These are phyloP conservation scores for Dryadula phaetusa DNA, from an alignment of 2,888 invertebrate genomes.

Conservation along the genomic window DNA sequence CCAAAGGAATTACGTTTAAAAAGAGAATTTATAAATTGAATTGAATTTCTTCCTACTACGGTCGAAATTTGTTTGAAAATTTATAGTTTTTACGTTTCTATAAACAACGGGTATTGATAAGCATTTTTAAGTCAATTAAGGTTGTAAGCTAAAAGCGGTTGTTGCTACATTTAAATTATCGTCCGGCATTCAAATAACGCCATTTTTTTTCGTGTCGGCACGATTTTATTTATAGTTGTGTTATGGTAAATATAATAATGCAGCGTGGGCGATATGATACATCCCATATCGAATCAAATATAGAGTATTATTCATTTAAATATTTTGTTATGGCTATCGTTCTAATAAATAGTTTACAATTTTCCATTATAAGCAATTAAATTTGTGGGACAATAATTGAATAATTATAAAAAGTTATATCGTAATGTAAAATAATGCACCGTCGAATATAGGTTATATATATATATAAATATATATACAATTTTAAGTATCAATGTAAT, in stretches of 20 bases:
- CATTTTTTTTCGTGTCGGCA: constrained; percentile 83
- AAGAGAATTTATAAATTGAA: constrained; percentile 48
- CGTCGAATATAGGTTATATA: not conserved
- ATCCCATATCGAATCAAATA: constrained; percentile 55
- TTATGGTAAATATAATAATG: constrained; percentile 72
- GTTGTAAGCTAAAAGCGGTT: constrained; percentile 85
- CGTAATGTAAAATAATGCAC: not conserved
- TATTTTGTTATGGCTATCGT: constrained; percentile 57
- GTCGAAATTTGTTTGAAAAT: constrained; percentile 52
- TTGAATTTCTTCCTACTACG: constrained; percentile 51
- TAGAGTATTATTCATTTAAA: constrained; percentile 55
- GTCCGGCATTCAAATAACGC: constrained; percentile 84
- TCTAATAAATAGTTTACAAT: constrained; percentile 17
- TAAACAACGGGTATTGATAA: constrained; percentile 71
- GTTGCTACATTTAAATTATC: constrained; percentile 85
- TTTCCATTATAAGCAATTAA: constrained; percentile 14
- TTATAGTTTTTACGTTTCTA: constrained; percentile 53
- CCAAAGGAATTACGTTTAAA: constrained; percentile 63
- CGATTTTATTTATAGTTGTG: constrained; percentile 80
- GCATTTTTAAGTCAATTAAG: constrained; percentile 85
- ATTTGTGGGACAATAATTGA: not conserved
- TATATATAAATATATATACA: not conserved
- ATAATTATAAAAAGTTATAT: not conserved
- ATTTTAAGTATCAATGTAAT: not conserved
- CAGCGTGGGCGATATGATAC: constrained; percentile 68